Conservation (phyloP, 1,140 invertebrate species). For the Forficula auricularia region DNA sequence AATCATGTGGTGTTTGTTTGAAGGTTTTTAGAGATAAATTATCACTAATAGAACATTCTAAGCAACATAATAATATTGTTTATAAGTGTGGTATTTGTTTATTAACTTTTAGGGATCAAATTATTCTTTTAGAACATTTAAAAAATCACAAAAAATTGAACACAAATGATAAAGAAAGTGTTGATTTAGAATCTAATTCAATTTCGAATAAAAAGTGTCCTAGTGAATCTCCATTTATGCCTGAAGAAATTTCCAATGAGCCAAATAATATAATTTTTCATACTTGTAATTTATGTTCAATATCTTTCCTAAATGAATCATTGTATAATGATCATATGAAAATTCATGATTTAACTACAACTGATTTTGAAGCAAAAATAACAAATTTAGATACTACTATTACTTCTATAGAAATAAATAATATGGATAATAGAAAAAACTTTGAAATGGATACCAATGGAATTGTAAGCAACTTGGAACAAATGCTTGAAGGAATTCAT, state of each 20-base stretch:
- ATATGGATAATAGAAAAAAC: background rate
- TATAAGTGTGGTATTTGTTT: no score
- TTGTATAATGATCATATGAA: conserved; percentile 6
- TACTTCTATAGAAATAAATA: no score
- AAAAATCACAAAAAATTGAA: background rate
- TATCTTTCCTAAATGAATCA: conserved; percentile 4
- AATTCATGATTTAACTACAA: background rate
- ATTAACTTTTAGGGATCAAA: no score
- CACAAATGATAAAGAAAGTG: background rate
- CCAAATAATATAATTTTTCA: conserved; percentile 2
- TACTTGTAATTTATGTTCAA: conserved; percentile 4
- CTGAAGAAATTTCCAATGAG: background rate
- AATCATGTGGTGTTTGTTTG: conserved; percentile 1
- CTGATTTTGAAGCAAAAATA: no score
- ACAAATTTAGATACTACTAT: no score
- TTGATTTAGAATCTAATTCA: no score
- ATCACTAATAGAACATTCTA: background rate
- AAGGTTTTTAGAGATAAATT: background rate
- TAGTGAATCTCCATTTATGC: no score
- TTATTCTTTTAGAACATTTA: background rate
- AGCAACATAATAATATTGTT: background rate
- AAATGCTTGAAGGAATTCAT: conserved; percentile 8
- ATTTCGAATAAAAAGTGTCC: no score
- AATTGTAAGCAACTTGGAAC: conserved; percentile 3
- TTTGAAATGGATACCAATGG: conserved; percentile 4